A percentile compares a stretch with the other conserved stretches of the same genome.
Conservation (phyloP, 2,797 vertebrate species). For the Alosa sapidissima region DNA sequence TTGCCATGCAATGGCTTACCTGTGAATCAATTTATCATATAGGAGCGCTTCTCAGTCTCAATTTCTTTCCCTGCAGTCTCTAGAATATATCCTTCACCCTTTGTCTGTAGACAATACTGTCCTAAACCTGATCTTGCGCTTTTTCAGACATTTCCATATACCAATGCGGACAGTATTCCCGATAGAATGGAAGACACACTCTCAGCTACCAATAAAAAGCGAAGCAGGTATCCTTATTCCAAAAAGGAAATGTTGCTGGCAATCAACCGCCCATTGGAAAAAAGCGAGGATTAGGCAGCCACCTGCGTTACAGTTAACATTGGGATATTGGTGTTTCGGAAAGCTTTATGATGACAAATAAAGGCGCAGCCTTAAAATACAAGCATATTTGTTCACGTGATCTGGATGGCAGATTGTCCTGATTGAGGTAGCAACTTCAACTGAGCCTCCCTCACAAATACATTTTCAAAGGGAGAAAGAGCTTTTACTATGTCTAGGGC, state of each 20-base stretch:
- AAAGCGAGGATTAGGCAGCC: slow-evolving; percentile 58
- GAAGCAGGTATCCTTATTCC: slow-evolving; percentile 82
- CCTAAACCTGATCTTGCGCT: slow-evolving; percentile 98
- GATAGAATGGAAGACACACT: slow-evolving; percentile 94
- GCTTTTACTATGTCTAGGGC: slow-evolving; percentile 58
- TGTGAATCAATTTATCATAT: slow-evolving; percentile 98
- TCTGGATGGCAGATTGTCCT: slow-evolving; percentile 79
- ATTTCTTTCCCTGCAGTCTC: slow-evolving; percentile 83
- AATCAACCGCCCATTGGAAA: slow-evolving; percentile 76
- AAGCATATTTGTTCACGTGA: slow-evolving; percentile 98
- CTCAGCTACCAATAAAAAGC: slow-evolving; percentile 98
- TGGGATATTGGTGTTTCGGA: slow-evolving; percentile 82
- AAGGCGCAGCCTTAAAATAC: slow-evolving; percentile 93
- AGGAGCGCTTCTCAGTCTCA: slow-evolving; percentile 83
- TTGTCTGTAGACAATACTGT: slow-evolving; percentile 96
- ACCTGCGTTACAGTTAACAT: slow-evolving; percentile 70
- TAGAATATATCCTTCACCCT: slow-evolving; percentile 95
- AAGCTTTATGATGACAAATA: slow-evolving; percentile 93
- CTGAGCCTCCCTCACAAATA: slow-evolving; percentile 78
- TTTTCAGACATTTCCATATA: slow-evolving; percentile 97
- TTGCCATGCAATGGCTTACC: slow-evolving; percentile 96
- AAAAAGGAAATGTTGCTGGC: slow-evolving; percentile 72
- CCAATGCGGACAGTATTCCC: slow-evolving; percentile 94
- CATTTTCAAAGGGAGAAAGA: slow-evolving; percentile 74
- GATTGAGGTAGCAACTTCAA: slow-evolving; percentile 82